Percentiles rank a stretch among this genome's conserved stretches.
phyloP scores from a whole-genome alignment of 2,888 invertebrate genomes.

The Eristalis intricaria region DNA sequence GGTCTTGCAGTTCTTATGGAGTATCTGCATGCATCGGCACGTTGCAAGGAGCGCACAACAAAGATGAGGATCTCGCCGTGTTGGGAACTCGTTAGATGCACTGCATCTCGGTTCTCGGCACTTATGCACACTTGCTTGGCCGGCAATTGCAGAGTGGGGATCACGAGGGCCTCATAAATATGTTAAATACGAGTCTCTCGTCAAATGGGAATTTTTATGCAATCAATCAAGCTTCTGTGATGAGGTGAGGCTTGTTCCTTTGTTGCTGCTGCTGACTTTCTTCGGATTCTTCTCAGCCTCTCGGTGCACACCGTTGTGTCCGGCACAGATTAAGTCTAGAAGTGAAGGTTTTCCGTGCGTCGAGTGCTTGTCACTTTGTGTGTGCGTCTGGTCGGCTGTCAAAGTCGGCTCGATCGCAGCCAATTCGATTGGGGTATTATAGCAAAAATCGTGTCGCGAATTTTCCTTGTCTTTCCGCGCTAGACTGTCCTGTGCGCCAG shows the following conservation, averaged over 20 bases:
- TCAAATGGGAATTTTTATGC: conserved; percentile 74
- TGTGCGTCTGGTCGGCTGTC: conserved; percentile 61
- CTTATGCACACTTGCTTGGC: conserved; percentile 55
- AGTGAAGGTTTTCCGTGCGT: conserved; percentile 25
- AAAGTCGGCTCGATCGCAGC: conserved; percentile 56
- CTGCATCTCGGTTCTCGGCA: conserved; percentile 17
- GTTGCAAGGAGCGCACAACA: conserved; percentile 21
- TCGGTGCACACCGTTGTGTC: background rate
- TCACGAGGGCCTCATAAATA: conserved; percentile 73
- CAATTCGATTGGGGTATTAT: conserved; percentile 50
- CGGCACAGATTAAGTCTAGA: background rate
- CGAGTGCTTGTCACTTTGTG: conserved; percentile 25
- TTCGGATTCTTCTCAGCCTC: background rate
- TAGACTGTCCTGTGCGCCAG: background rate
- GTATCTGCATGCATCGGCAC: conserved; percentile 36
- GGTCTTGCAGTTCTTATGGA: background rate
- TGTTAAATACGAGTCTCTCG: conserved; percentile 68
- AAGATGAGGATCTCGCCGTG: conserved; percentile 31
- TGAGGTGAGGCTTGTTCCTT: conserved; percentile 51
- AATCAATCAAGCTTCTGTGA: conserved; percentile 70
- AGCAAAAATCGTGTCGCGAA: conserved; percentile 46
- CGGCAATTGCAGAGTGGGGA: conserved; percentile 34
- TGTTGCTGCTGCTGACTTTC: background rate
- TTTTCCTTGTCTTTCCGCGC: conserved; percentile 12
- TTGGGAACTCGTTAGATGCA: conserved; percentile 60